Base-by-base conservation (phyloP, 1,140 invertebrate genomes). In the Nixonia krombeini region DNA sequence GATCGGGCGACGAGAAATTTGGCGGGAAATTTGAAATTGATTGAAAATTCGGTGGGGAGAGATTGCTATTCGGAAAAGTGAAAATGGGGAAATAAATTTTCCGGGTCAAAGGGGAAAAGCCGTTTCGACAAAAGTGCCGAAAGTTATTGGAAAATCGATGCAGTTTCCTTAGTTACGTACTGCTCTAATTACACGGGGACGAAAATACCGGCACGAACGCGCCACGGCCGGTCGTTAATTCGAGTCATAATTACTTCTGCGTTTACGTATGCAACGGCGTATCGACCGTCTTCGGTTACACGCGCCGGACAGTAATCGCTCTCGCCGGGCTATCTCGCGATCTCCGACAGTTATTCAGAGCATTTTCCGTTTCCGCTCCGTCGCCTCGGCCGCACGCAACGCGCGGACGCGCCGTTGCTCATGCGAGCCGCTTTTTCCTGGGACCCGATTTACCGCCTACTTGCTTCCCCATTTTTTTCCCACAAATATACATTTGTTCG, bases 141-240 rank as follows among this genome's bases (percentile, higher is more conserved):
- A 64, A 64, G 49, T 64, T 50, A 49, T 46, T 29, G 61, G 52
- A 64, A 64, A 64, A 64, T 64, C 61, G 52, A 64, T 64, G 5
- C 28, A 46, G 61, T 57, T 37, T 40, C 52, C 61, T 52, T 57
- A 64, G 61, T 47, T 56, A 64, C 61, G 37, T 51, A 47, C 46
- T 52, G 42, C n/a, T 57, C 61, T 47, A 65, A 65, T 65, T 65
- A 52, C 50, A 31, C 52, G 9, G 21, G 33, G 52, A 45, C 59
- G 45, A 55, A 63, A 50, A 63, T 64, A 56, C 51, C 51, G 17
- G 45, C 51, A 47, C 42, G 59, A 52, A 47, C 52, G 44, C 38
- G 46, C 38, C 38, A 49, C 45, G 47, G 49, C 35, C 47, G 46
- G 51, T 37, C 50, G 47, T 65, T 57, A 47, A 53, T 58, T 65